These are phyloP conservation scores for Protosalanx chinensis DNA, from an alignment of 2,797 vertebrate species.

Conservation along the genomic window DNA sequence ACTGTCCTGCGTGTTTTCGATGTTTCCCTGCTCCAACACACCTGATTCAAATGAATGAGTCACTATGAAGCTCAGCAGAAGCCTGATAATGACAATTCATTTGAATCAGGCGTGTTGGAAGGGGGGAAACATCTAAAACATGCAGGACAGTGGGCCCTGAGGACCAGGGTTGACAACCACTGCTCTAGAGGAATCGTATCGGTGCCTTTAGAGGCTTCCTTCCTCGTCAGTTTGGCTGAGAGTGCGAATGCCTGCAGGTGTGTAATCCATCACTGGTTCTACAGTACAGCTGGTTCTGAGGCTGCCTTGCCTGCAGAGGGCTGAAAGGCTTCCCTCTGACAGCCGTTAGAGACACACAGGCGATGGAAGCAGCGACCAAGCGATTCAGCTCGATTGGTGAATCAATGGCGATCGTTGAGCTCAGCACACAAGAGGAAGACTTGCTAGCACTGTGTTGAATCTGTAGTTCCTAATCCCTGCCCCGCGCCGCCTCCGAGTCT, in stretches of 20 bases:
- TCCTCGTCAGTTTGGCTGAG: constrained; percentile 42
- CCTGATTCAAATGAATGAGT: too few relatives aligned
- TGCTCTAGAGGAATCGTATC: constrained; percentile 19
- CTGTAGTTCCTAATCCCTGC: background rate
- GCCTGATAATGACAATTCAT: too few relatives aligned
- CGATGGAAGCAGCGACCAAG: background rate
- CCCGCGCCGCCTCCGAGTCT: background rate
- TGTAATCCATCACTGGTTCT: constrained; percentile 63
- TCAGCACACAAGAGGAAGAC: background rate
- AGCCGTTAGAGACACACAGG: constrained; percentile 29
- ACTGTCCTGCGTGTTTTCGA: too few relatives aligned
- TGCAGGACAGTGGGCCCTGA: too few relatives aligned
- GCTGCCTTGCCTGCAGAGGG: constrained; percentile 51
- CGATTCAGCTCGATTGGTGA: background rate
- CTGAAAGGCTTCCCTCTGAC: constrained; percentile 54
- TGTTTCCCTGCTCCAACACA: too few relatives aligned
- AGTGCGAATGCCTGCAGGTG: constrained; percentile 61
- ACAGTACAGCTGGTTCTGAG: constrained; percentile 36
- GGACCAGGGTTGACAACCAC: too few relatives aligned
- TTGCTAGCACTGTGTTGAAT: background rate
- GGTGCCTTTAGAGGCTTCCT: constrained; percentile 42
- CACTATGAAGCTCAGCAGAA: too few relatives aligned
- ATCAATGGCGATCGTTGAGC: background rate
- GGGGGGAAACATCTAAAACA: too few relatives aligned
- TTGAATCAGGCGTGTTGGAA: too few relatives aligned